A percentile compares a stretch with the other conserved stretches of the same genome.
phyloP scores from a whole-genome alignment of 2,888 invertebrate genomes.

The Eristalinus aeneus region DNA sequence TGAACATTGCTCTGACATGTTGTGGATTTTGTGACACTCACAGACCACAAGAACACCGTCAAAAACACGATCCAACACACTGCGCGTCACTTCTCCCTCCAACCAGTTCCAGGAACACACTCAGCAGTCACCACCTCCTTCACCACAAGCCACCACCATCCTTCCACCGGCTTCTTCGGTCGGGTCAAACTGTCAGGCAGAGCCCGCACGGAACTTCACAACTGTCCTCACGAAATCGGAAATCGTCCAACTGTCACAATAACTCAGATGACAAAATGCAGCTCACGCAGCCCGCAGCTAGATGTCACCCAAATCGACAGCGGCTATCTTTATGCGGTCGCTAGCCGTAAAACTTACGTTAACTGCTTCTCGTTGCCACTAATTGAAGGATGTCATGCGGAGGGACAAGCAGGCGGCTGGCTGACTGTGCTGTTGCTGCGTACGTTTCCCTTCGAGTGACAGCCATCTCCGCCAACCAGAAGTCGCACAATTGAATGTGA shows the following conservation, averaged over 20 bases:
- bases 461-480: constrained; percentile 56
- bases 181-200: constrained; percentile 43
- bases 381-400: constrained; percentile 67
- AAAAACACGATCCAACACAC: background rate
- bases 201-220: constrained; percentile 12
- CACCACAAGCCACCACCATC: background rate
- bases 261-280: constrained; percentile 67
- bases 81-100: background rate
- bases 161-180: background rate
- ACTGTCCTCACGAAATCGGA: constrained; percentile 32
- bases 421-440: constrained; percentile 13
- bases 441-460: constrained; percentile 62
- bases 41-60: background rate
- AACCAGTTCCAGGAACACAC: background rate
- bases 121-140: background rate
- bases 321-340: constrained; percentile 68
- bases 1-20: too few relatives aligned
- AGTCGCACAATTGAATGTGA: constrained; percentile 26
- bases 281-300: constrained; percentile 69
- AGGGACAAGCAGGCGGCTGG: constrained; percentile 34
- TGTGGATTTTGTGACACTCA: too few relatives aligned
- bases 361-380: constrained; percentile 40
- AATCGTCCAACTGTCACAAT: constrained; percentile 63
- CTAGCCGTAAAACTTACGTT: constrained; percentile 51
- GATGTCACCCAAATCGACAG: constrained; percentile 69